phyloP scores from a whole-genome alignment of 1,140 invertebrate species.

The Hesperophylax magnus region DNA sequence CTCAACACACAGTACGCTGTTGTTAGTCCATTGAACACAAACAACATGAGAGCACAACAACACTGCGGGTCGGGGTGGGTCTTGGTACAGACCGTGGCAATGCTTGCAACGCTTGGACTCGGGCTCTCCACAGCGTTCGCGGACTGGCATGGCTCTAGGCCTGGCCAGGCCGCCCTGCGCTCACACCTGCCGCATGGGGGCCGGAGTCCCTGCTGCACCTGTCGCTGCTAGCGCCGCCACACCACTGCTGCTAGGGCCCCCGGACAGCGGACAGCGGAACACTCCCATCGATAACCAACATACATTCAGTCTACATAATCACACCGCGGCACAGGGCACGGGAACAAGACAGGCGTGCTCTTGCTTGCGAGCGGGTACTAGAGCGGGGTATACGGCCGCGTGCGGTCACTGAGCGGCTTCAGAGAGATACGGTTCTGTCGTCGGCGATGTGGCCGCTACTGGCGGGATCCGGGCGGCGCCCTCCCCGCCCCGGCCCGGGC shows the following conservation, averaged over 20 bases:
- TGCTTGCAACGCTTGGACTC: conserved; percentile 71
- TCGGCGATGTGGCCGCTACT: conserved; percentile 67
- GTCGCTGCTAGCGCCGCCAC: conserved; percentile 67
- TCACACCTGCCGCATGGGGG: conserved; percentile 33
- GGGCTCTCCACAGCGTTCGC: conserved; percentile 63
- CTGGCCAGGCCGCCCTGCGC: conserved; percentile 22
- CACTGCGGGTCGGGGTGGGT: background rate
- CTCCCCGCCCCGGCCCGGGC: conserved; percentile 60
- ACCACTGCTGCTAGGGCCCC: conserved; percentile 66
- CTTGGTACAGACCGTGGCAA: conserved; percentile 67
- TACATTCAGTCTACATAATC: conserved; percentile 4
- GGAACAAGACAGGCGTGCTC: background rate
- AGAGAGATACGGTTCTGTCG: conserved; percentile 47
- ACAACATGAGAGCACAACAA: background rate
- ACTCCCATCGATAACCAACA: conserved; percentile 1
- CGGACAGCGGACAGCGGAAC: conserved; percentile 55
- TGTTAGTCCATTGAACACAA: background rate
- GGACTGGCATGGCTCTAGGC: conserved; percentile 49
- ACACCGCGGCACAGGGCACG: background rate
- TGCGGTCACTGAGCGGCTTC: background rate
- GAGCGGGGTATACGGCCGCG: background rate
- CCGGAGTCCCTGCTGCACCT: conserved; percentile 58
- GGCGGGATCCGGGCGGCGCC: conserved; percentile 59
- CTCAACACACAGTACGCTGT: background rate
- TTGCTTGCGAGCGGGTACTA: background rate